Evolutionary conservation across 2,888 invertebrate species (phyloP).

Genomic region (Metacarcinus magister): DNA sequence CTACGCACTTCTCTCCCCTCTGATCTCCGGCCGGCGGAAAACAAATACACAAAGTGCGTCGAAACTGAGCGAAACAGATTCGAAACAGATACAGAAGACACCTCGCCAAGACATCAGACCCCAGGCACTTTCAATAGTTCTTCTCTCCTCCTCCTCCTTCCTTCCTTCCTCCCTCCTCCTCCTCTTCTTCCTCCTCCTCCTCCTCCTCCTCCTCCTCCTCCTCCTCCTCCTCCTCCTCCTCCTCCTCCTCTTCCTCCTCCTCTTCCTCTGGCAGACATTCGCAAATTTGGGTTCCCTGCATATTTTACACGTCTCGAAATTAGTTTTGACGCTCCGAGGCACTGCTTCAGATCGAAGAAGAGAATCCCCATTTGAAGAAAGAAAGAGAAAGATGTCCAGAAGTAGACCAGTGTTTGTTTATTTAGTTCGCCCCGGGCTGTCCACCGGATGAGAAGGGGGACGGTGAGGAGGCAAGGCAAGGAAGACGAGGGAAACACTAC

Average conservation of each 20-base stretch:
- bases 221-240: neutral
- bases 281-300: conserved; percentile 58
- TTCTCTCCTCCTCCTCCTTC: neutral
- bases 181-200: neutral
- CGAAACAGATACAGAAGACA: conserved; percentile 13
- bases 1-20: neutral
- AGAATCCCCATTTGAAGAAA: conserved; percentile 17
- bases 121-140: conserved; percentile 42
- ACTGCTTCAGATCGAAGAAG: neutral
- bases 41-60: conserved; percentile 9
- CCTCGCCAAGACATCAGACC: conserved; percentile 18
- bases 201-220: neutral
- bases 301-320: conserved; percentile 75
- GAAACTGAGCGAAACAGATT: conserved; percentile 20
- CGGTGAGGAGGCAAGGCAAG: neutral
- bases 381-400: conserved; percentile 37
- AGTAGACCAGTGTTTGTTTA: conserved; percentile 37
- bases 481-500: neutral
- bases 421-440: neutral
- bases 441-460: neutral
- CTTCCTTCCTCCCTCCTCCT: neutral
- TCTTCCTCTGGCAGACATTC: neutral
- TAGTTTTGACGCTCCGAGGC: conserved; percentile 73
- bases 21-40: conserved; percentile 39
- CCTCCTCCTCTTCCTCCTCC: neutral